Evolutionary conservation across 2,888 invertebrate species (phyloP).

Genomic region (Acleris emargana): DNA sequence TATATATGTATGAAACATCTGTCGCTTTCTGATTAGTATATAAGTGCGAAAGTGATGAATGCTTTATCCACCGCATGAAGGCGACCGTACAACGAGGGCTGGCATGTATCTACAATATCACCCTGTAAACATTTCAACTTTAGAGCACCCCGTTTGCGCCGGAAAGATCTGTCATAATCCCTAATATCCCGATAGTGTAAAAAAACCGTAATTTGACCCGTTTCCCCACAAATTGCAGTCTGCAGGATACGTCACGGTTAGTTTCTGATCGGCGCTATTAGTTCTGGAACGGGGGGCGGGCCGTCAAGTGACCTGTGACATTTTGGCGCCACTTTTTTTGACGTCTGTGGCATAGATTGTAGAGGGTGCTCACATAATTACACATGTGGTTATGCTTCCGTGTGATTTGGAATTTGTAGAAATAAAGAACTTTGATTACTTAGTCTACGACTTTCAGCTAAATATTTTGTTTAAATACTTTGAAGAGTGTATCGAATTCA

Average conservation of each 20-base stretch:
- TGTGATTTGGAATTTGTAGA: neutral
- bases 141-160: neutral
- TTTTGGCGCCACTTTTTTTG: slow-evolving; percentile 63
- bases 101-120: no score
- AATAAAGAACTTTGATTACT: neutral
- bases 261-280: slow-evolving; percentile 58
- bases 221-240: slow-evolving; percentile 8
- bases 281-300: slow-evolving; percentile 41
- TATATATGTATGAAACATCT: no score
- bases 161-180: slow-evolving; percentile 9
- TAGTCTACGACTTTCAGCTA: no score
- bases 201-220: slow-evolving; percentile 8
- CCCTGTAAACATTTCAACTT: no score
- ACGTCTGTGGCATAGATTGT: slow-evolving; percentile 10
- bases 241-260: slow-evolving; percentile 49
- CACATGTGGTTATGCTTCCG: neutral
- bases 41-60: no score
- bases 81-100: no score
- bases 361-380: neutral
- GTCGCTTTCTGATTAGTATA: no score
- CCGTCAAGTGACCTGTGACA: slow-evolving; percentile 67
- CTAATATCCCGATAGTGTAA: neutral
- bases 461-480: no score
- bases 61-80: no score
- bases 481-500: no score